A percentile compares a stretch with the other conserved stretches of the same genome.
phyloP scores from a whole-genome alignment of 2,113 vertebrate species.

The Anolis carolinensis region DNA sequence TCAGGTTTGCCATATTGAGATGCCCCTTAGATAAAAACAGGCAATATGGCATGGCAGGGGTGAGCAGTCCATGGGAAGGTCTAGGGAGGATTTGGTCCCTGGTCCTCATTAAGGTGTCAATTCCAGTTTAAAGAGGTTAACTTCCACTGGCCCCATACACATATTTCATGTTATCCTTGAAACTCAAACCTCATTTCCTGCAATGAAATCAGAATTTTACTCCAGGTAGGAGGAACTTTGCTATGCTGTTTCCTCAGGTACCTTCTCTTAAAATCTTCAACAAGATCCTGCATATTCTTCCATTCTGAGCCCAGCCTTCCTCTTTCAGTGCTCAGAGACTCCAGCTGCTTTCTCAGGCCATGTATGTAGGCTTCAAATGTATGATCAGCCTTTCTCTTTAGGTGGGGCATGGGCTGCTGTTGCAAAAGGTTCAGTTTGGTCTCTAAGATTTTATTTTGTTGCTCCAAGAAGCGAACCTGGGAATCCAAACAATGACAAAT shows the following conservation, averaged over 20 bases:
- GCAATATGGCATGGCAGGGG: no score
- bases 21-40: no score
- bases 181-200: not conserved
- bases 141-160: no score
- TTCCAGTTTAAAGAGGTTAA: no score
- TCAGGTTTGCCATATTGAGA: no score
- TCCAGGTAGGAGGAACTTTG: not conserved
- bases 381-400: conserved; percentile 70
- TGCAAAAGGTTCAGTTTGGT: conserved; percentile 61
- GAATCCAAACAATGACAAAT: not conserved
- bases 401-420: conserved; percentile 9
- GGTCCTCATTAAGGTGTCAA: no score
- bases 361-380: conserved; percentile 85
- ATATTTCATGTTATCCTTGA: no score
- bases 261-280: conserved; percentile 88
- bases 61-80: no score
- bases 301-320: conserved; percentile 80
- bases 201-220: not conserved
- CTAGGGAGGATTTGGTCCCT: no score
- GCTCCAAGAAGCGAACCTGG: conserved; percentile 63
- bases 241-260: conserved; percentile 37
- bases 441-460: conserved; percentile 64
- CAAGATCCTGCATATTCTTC: conserved; percentile 79
- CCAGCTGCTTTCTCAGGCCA: conserved; percentile 79
- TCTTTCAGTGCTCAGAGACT: conserved; percentile 78